Base-by-base conservation (phyloP, 2,888 invertebrate species). In the Aromia moschata region DNA sequence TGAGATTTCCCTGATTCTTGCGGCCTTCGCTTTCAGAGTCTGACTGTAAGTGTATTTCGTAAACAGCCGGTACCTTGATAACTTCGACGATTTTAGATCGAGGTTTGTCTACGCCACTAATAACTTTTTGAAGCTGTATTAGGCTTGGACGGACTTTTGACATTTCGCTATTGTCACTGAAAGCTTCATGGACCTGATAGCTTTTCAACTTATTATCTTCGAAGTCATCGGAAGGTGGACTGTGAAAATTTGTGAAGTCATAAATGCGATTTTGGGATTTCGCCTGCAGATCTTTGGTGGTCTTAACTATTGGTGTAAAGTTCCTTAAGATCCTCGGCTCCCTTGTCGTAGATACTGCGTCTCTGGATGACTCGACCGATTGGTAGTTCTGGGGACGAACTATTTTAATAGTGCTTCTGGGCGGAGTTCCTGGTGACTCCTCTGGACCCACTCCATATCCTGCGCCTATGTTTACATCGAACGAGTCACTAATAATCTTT, bases 11-110 rank as follows among this genome's bases (percentile, higher is more conserved):
- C 14, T 5, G 14, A 43, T 25, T 43, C 5, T 49, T 58, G 0
- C 30, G 51, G 17, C 33, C 31, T 11, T 41, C 15, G 1, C 25
- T 20, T 51, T 63, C 60, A 56, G 5, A 5, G 10, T 49, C 25
- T 2, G 49, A 49, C 15, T 71, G 71, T 10, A 73, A 52, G 54
- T 73, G 74, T 14, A 74, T 65, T 47, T 74, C 74, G 52, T 74
- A 74, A 4, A 73, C 64, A 0, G 74, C 74, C 5, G 74, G 74
- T 5, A 73, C 72, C 63, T 71, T 71, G 1, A 74, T 60, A 9
- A 73, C 69, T 60, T 71, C 71, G 5, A 69, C 56, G 11, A 70
- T 62, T 46, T 63, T 66, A 1, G 66, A 61, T 16, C 58, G 56
- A 7, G 53, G 56, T 12, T 56, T 18, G 14, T 60, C 62, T 9